Conservation (phyloP, 2,888 invertebrate species). For the Conistra vaccinii region DNA sequence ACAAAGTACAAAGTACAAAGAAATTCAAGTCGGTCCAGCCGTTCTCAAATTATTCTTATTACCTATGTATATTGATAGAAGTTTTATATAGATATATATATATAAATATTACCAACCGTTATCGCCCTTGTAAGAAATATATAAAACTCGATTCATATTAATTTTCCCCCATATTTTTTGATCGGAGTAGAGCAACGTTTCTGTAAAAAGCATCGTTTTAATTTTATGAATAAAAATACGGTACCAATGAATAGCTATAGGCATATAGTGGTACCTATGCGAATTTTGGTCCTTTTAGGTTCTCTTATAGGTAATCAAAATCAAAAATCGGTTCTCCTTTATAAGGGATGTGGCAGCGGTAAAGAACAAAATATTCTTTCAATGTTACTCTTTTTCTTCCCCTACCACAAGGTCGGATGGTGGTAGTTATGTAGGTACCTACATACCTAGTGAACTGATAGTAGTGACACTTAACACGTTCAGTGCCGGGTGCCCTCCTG, state of each 20-base stretch:
- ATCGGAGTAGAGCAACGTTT: conserved; percentile 74
- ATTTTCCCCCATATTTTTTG: conserved; percentile 78
- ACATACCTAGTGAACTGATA: too few species aligned
- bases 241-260: neutral
- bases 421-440: neutral
- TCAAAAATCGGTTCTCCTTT: too few species aligned
- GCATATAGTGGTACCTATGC: neutral
- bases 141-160: conserved; percentile 79
- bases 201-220: conserved; percentile 68
- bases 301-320: neutral
- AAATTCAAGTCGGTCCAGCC: too few species aligned
- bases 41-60: too few species aligned
- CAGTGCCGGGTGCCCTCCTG: too few species aligned
- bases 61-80: too few species aligned
- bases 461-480: too few species aligned
- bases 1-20: too few species aligned
- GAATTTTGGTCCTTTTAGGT: neutral
- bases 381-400: neutral
- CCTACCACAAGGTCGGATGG: neutral
- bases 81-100: neutral
- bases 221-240: neutral
- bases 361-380: too few species aligned
- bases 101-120: conserved; percentile 72
- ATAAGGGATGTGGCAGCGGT: neutral
- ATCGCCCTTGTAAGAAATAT: conserved; percentile 79